Base-by-base conservation (phyloP, 2,113 vertebrate species). In the Poecilia latipinna region DNA sequence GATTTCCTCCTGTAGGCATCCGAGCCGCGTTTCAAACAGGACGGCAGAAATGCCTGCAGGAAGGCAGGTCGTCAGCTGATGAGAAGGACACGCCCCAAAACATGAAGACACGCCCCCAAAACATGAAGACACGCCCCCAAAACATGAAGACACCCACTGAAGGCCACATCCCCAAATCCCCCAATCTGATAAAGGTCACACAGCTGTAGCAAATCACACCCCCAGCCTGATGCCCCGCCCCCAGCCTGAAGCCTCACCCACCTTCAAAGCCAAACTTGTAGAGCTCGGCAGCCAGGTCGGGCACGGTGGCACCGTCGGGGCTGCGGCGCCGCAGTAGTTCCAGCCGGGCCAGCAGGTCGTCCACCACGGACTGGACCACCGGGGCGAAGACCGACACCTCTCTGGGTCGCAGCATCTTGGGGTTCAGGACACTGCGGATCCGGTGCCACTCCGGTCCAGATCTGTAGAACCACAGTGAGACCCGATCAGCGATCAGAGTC, bases 181-280 rank as follows among this genome's bases (percentile, higher is more conserved):
- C 29, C 29, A 29, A 29, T 29, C 29, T 29, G 29, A 29, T 29
- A 29, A 29, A 29, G 29, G 29, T 29, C 29, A 29, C 29, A 29
- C 29, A 29, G 29, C 29, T 29, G 29, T 29, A 29, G 29, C 2
- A 29, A 29, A 29, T 29, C 29, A 29, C 29, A 29, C 29, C 29
- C 29, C 29, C 29, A 29, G 29, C 29, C 29, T 29, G 29, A 29
- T 29, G 29, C 29, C 29, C 35, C 35, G 8, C 13, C n/a, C 68
- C 10, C 24, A 3, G 12, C 17, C 42, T 26, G 61, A 24, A 35
- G 61, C 3, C 33, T 1, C 4, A 28, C 80, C 32, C 51, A 93
- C 95, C 94, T 93, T 96, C 95, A 64, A 96, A 95, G 72, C 94
- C 95, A 11, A 95, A 96, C 88, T 92, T 95, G 84, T 95, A 94